Base-by-base conservation (phyloP, 2,888 invertebrate genomes). In the Chymomyza fuscimana region DNA sequence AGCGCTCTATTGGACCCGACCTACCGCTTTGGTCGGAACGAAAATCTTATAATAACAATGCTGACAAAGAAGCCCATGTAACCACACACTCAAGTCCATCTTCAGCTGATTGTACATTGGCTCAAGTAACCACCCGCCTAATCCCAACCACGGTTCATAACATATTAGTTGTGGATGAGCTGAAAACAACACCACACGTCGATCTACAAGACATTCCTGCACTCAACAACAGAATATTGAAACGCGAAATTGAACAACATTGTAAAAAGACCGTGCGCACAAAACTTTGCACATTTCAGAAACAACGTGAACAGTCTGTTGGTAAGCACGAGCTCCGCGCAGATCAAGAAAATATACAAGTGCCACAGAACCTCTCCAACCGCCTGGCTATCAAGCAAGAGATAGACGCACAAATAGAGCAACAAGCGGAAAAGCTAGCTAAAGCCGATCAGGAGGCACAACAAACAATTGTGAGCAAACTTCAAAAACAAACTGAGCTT, bases 241-340 rank as follows among this genome's bases (percentile, higher is more conserved):
- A 85, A 6, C 83, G 86, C 0, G 86, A 89, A 51, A 70, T 89
- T 4, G 82, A 82, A 19, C 77, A 85, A 22, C 77, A 80, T 6
- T 83, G 89, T 3, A 89, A 87, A 10, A 85, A 82, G 10, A 81
- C 79, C 0, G 84, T 90, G 40, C 82, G 82, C 4, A 69, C 76
- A n/a, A 68, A 78, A 62, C 61, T 83, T 1, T 36, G 72, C 80
- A 91, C 66, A 88, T 91, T 79, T 92, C 93, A 76, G 91, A 91
- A 88, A 25, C 58, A 58, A 3, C 72, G 76, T 6, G 15, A 16
- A 19, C 77, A 83, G 29, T 12, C 80, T 2, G 40, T 71, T 10
- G 67, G 65, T 1, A 61, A 82, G 0, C 82, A 77, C 29, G 79
- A 83, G 19, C 19, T 3, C 2, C 12, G 3, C 15, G 15, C 19